These are phyloP conservation scores for Epinephelus malabaricus DNA, from an alignment of 2,797 vertebrate genomes.

Conservation along the genomic window DNA sequence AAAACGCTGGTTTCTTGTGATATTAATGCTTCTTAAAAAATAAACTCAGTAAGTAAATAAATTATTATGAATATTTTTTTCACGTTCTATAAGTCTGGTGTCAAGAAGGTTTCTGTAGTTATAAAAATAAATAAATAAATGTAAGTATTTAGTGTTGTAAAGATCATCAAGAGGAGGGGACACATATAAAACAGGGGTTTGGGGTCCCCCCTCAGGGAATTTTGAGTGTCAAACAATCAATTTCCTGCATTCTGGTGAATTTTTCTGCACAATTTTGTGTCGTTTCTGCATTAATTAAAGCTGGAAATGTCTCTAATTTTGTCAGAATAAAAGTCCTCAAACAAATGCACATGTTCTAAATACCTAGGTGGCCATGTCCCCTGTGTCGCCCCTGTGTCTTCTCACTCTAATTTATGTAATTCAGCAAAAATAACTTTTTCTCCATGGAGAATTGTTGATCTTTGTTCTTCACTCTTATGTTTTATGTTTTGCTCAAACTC, in stretches of 20 bases:
- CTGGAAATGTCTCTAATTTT: too few relatives aligned
- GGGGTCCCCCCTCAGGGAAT: too few relatives aligned
- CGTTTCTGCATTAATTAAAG: too few relatives aligned
- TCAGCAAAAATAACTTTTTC: conserved; percentile 1
- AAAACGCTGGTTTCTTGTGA: not conserved
- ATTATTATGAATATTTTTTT: conserved; percentile 1
- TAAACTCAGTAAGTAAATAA: not conserved
- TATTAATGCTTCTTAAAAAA: too few relatives aligned
- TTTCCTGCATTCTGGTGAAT: too few relatives aligned
- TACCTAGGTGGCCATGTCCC: too few relatives aligned
- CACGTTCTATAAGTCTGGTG: conserved; percentile 28
- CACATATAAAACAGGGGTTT: too few relatives aligned
- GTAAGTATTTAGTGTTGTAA: not conserved
- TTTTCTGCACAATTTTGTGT: too few relatives aligned
- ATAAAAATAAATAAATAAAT: not conserved
- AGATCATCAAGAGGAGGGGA: not conserved
- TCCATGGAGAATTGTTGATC: conserved; percentile 13
- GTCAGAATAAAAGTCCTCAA: too few relatives aligned
- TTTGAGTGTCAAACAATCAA: too few relatives aligned
- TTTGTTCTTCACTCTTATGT: not conserved
- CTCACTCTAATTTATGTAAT: not conserved
- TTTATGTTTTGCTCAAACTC: not conserved
- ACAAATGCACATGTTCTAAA: too few relatives aligned
- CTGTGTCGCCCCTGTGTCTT: too few relatives aligned
- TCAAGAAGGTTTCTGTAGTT: not conserved